A percentile compares a stretch with the other conserved stretches of the same genome.
phyloP scores from a whole-genome alignment of 2,113 vertebrate species.

The Xenus cinereus region DNA sequence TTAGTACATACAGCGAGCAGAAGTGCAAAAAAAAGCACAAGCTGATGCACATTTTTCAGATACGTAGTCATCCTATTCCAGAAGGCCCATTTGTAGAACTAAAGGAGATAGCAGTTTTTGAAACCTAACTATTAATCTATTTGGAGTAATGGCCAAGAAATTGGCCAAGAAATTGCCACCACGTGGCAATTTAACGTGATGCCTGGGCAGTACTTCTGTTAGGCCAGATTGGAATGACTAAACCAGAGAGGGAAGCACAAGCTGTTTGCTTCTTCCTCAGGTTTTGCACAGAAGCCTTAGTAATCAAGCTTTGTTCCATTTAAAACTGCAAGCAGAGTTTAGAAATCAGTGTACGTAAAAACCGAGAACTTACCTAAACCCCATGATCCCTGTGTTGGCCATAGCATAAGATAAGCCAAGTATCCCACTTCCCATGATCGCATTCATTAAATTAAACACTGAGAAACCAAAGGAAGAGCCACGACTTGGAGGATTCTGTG shows the following conservation, averaged over 20 bases:
- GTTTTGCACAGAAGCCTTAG: neutral
- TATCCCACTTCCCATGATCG: conserved; percentile 95
- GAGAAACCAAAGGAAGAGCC: conserved; percentile 87
- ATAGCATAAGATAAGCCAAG: conserved; percentile 91
- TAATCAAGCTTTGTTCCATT: neutral
- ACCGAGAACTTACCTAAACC: conserved; percentile 83
- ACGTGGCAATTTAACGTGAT: neutral
- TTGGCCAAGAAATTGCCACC: conserved; percentile 42
- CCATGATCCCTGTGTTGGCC: conserved; percentile 89
- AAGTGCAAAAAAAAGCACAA: neutral
- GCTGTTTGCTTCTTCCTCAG: neutral
- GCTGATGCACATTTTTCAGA: neutral
- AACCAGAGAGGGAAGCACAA: neutral
- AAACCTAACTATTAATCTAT: neutral
- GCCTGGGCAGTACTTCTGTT: neutral
- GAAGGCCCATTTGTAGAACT: neutral
- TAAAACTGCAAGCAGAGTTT: neutral
- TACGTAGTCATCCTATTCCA: accelerated
- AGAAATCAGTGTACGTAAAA: neutral
- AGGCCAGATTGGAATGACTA: neutral
- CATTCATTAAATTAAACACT: conserved; percentile 95
- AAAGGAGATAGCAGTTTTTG: neutral
- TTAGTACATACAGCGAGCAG: neutral
- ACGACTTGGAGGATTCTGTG: conserved; percentile 64
- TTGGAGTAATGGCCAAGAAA: neutral